A percentile compares a stretch with the other conserved stretches of the same genome.
Evolutionary conservation across 2,113 vertebrate species (phyloP).

Genomic region (Cynopterus brachyotis): DNA sequence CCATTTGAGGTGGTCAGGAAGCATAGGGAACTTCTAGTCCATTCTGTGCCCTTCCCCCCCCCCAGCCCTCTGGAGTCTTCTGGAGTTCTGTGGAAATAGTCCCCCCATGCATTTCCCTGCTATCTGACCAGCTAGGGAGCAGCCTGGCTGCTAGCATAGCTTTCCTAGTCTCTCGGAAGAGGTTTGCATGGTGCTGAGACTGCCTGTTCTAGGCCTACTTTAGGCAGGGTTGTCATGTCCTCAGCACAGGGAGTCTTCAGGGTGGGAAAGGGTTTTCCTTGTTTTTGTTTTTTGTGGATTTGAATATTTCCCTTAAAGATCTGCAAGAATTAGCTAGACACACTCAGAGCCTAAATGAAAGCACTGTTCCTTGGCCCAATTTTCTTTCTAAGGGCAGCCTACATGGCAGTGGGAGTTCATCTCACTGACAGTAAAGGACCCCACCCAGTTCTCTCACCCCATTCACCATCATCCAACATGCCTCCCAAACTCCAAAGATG

Average conservation of each 20-base stretch:
- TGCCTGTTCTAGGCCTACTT: neutral
- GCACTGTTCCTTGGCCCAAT: neutral
- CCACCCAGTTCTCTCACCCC: neutral
- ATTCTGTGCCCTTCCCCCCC: neutral
- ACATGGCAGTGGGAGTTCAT: neutral
- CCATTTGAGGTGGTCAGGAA: neutral
- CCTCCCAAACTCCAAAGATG: neutral
- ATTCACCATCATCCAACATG: neutral
- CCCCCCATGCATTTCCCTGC: neutral
- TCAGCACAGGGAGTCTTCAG: neutral
- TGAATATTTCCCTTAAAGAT: neutral
- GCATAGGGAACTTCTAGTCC: neutral
- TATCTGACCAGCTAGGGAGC: neutral
- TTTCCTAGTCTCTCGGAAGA: neutral
- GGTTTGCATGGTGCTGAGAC: neutral
- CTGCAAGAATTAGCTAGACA: neutral
- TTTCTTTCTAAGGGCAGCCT: neutral
- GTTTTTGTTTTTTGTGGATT: neutral
- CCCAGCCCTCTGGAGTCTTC: neutral
- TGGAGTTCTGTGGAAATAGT: neutral
- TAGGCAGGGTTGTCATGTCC: neutral
- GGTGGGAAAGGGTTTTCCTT: neutral
- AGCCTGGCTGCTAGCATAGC: neutral
- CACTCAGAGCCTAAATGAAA: neutral
- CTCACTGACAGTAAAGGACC: neutral